Percentiles rank a stretch among this genome's conserved stretches.
These are phyloP conservation scores for Notospermus geniculatus DNA, from an alignment of 1,140 invertebrate species.

Conservation along the genomic window DNA sequence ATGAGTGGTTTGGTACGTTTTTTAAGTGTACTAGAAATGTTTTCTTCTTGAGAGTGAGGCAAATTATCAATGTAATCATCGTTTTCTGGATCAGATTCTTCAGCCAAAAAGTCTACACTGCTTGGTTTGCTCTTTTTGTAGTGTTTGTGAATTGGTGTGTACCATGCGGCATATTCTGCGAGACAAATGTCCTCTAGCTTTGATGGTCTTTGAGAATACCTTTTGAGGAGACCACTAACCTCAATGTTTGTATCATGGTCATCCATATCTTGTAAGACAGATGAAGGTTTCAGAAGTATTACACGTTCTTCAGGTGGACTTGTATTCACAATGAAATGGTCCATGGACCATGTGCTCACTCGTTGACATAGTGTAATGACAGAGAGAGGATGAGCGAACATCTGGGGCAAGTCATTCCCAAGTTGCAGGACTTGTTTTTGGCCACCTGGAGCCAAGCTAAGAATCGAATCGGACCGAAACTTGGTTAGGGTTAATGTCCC, in stretches of 20 bases:
- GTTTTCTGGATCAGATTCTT: too few species aligned
- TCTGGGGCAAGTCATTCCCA: too few species aligned
- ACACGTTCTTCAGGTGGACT: slow-evolving; percentile 21
- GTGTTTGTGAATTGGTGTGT: background rate
- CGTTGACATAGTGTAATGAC: too few species aligned
- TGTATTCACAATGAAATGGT: slow-evolving; percentile 27
- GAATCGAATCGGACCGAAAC: too few species aligned
- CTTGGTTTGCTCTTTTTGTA: background rate
- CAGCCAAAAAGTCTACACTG: background rate
- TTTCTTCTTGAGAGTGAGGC: too few species aligned
- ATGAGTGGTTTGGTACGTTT: background rate
- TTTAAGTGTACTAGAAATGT: background rate
- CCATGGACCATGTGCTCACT: slow-evolving; percentile 19
- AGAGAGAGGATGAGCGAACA: too few species aligned
- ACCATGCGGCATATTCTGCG: slow-evolving; percentile 11
- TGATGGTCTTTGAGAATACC: background rate
- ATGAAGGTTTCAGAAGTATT: slow-evolving; percentile 23
- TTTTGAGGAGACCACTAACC: background rate
- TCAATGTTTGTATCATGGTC: slow-evolving; percentile 5
- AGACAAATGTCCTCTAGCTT: background rate
- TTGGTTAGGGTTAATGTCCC: too few species aligned
- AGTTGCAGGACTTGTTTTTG: too few species aligned
- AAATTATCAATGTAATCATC: too few species aligned
- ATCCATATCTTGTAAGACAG: background rate
- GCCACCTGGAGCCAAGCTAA: too few species aligned